phyloP scores from a whole-genome alignment of 2,797 vertebrate genomes.

The Acridotheres tristis region DNA sequence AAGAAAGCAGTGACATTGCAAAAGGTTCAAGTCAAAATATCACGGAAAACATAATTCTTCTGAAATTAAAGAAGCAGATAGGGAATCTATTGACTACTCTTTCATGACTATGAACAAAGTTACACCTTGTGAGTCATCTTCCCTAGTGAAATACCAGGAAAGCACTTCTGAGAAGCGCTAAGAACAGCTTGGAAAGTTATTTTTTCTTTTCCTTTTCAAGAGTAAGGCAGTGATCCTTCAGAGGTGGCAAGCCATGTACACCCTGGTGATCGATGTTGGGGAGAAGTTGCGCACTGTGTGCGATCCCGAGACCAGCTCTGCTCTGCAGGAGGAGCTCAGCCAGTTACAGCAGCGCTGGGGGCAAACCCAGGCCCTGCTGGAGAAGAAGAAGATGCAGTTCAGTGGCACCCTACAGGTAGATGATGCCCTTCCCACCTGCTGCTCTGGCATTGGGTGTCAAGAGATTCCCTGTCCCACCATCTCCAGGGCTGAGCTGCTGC shows the following conservation, averaged over 20 bases:
- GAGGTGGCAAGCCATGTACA: constrained; percentile 80
- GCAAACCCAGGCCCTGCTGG: constrained; percentile 74
- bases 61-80: neutral
- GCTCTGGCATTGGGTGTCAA: neutral
- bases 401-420: constrained; percentile 79
- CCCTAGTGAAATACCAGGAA: neutral
- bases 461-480: neutral
- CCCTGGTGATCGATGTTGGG: constrained; percentile 80
- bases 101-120: neutral
- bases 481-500: neutral
- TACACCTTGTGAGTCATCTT: neutral
- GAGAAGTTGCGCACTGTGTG: constrained; percentile 80
- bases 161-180: neutral
- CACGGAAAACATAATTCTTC: neutral
- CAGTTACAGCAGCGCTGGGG: constrained; percentile 85
- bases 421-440: neutral
- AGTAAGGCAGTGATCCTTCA: constrained; percentile 82
- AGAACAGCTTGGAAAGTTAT: neutral
- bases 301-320: constrained; percentile 68
- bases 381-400: constrained; percentile 71
- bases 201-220: constrained; percentile 65
- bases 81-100: neutral
- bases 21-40: neutral
- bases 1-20: neutral
- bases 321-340: constrained; percentile 78